These are phyloP conservation scores for Drosophila tsacasi DNA, from an alignment of 1,140 invertebrate species.

Conservation along the genomic window DNA sequence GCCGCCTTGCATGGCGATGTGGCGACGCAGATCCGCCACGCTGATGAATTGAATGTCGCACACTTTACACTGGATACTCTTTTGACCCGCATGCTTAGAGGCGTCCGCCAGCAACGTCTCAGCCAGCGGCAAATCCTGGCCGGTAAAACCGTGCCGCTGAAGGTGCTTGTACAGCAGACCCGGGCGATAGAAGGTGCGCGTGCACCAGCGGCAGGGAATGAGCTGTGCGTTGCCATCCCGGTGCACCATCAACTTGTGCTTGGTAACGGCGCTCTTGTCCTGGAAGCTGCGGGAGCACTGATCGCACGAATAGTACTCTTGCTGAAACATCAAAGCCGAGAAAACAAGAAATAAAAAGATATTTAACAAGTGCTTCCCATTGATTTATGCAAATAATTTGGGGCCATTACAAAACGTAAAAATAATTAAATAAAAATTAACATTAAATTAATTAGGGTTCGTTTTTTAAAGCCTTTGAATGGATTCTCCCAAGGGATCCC, in stretches of 20 bases:
- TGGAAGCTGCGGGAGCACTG: slow-evolving; percentile 85
- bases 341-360: background rate
- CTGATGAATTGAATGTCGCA: slow-evolving; percentile 67
- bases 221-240: slow-evolving; percentile 82
- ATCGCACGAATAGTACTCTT: slow-evolving; percentile 85
- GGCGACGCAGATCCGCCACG: slow-evolving; percentile 60
- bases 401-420: slow-evolving; percentile 8
- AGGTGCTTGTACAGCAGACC: slow-evolving; percentile 83
- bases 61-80: slow-evolving; percentile 68
- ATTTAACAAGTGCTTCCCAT: background rate
- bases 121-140: slow-evolving; percentile 63
- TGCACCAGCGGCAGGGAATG: slow-evolving; percentile 86
- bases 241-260: slow-evolving; percentile 85
- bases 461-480: background rate
- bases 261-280: slow-evolving; percentile 86
- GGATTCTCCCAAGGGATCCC: slow-evolving; percentile 1
- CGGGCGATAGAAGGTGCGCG: slow-evolving; percentile 86
- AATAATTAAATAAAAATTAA: slow-evolving; percentile 7
- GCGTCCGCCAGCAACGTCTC: slow-evolving; percentile 66
- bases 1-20: slow-evolving; percentile 49
- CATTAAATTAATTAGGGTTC: background rate
- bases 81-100: slow-evolving; percentile 61
- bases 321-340: slow-evolving; percentile 28
- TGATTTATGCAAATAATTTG: slow-evolving; percentile 3
- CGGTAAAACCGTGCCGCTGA: slow-evolving; percentile 66